phyloP scores from a whole-genome alignment of 2,888 invertebrate species.

The Conus canariensis region DNA sequence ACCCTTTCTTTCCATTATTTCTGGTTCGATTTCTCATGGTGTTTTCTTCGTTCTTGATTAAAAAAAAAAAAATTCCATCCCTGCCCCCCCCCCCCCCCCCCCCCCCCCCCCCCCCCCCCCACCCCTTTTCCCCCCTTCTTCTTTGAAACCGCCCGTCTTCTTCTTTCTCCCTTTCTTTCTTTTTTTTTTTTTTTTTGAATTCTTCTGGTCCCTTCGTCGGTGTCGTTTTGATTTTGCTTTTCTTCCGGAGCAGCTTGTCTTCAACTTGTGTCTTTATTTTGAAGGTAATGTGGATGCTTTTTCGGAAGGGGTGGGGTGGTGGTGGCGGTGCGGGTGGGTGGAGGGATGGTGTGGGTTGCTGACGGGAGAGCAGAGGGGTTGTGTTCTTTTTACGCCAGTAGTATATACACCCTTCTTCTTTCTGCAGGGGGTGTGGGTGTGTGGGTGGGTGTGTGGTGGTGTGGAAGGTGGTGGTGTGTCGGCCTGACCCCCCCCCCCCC shows the following conservation, averaged over 20 bases:
- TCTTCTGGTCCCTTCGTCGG: background rate
- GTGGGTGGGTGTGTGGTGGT: background rate
- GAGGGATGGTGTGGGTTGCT: background rate
- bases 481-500: no score
- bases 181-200: no score
- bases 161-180: no score
- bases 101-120: fast-evolving
- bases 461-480: no score
- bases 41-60: background rate
- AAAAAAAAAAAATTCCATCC: no score
- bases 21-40: background rate
- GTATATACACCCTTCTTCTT: no score
- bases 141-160: no score
- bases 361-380: background rate
- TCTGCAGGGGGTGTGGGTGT: background rate
- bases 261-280: background rate
- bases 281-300: background rate
- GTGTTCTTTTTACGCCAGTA: no score
- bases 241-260: background rate
- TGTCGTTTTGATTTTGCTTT: background rate
- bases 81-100: no score
- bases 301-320: background rate
- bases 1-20: background rate
- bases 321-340: background rate
- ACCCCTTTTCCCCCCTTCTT: no score